Conservation (phyloP, 2,113 vertebrate species). For the Austrofundulus limnaeus region DNA sequence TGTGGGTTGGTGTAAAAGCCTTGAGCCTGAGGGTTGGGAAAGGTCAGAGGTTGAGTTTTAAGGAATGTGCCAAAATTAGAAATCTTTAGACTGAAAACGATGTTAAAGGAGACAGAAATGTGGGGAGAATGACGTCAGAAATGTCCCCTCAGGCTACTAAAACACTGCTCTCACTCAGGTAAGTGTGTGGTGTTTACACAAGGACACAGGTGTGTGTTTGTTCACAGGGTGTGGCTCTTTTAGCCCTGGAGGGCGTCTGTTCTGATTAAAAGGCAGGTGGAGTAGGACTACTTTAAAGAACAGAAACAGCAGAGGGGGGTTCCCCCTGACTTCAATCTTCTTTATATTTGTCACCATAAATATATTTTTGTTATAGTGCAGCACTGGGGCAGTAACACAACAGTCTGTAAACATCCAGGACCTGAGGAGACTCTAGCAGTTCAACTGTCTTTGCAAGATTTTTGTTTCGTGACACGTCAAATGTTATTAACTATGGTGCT, state of each 20-base stretch:
- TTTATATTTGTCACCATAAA: too few species aligned
- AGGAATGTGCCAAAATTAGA: constrained; percentile 39
- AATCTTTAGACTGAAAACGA: not conserved
- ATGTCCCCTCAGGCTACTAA: constrained; percentile 16
- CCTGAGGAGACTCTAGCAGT: too few species aligned
- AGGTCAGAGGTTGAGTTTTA: constrained; percentile 2
- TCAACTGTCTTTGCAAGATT: too few species aligned
- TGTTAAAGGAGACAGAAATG: not conserved
- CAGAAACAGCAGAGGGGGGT: constrained; percentile 14
- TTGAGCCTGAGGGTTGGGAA: not conserved
- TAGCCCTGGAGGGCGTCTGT: constrained; percentile 9
- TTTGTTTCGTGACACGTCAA: too few species aligned
- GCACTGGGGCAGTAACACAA: too few species aligned
- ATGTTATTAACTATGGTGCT: too few species aligned
- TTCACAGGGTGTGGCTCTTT: constrained; percentile 5
- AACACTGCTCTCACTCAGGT: constrained; percentile 15
- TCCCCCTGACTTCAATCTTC: not conserved
- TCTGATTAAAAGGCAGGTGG: constrained; percentile 41
- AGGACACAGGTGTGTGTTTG: constrained; percentile 18
- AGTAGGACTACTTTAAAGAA: constrained; percentile 18
- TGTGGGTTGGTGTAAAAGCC: not conserved
- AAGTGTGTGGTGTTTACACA: constrained; percentile 16
- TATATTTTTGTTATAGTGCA: too few species aligned
- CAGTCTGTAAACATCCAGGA: too few species aligned
- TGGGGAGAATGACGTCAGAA: not conserved